Evolutionary conservation across 2,888 invertebrate genomes (phyloP), one percentile per base, ranked within the genome.

Genomic region (Hirtodrosophila trivittata): DNA sequence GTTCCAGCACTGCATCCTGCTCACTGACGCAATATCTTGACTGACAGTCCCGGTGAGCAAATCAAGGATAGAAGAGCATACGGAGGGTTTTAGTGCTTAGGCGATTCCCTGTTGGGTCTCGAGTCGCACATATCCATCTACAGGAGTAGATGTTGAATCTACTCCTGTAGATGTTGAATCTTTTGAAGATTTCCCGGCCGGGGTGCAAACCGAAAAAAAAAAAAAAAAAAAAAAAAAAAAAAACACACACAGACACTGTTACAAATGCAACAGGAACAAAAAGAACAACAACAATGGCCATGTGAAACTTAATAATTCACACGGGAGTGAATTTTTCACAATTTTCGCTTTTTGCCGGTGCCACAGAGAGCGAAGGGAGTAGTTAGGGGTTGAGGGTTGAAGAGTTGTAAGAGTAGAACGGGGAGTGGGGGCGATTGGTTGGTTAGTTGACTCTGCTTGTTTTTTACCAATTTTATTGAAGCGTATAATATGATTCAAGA

Each of bases 291-390:
- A 69, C 60, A 83, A 75, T 43, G 64, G 66, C 82, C 57, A 75
- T 66, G 66, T 63, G 82, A 73, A 77, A 86, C 84, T 86, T 84
- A 82, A 82, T 82, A 82, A 82, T 82, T 82, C 86, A 84, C 82
- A 82, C 77, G 75, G 86, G 75, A 84, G 77, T 75, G 66, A 59
- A 86, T 86, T 82, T 86, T 86, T 86, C 72, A 71, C 74, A 83
- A 83, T 77, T 86, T 86, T 78, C 75, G 60, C 74, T 82, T 62
- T 55, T 45, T 54, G 60, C 35, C 26, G 32, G 42, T 51, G 51
- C 57, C 37, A 62, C 8, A 55, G 68, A 47, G 57, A 35, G n/a
- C n/a, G n/a, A 47, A 41, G 25, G n/a, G 5, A 18, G 3, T 13
- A 9, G 12, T 16, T 37, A 13, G 25, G 58, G 32, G 42, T 8